These are phyloP conservation scores for Apostichopus japonicus DNA, from an alignment of 35 echinoderm and acorn worm species.

Conservation along the genomic window DNA sequence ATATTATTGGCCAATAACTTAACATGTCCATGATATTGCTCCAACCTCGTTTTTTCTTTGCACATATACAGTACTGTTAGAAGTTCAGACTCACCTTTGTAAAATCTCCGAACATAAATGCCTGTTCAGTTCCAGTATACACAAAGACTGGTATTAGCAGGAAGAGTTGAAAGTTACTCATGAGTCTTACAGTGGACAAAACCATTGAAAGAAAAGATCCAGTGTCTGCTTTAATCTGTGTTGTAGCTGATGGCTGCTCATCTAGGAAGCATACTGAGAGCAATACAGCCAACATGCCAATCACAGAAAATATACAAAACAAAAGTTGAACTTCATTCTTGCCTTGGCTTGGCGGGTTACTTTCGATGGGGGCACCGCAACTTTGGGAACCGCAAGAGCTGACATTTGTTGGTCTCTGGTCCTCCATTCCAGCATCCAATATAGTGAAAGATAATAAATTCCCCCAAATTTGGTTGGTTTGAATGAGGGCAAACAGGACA, in stretches of 20 bases:
- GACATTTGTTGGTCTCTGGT: neutral
- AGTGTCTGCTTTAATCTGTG: neutral
- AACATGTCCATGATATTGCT: too few relatives aligned
- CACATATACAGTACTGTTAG: too few relatives aligned
- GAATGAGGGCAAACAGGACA: constrained; percentile 88
- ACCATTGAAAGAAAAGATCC: neutral
- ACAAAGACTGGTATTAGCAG: constrained; percentile 66
- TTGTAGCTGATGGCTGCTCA: neutral
- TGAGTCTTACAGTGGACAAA: constrained; percentile 37
- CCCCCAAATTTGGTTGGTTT: constrained; percentile 82
- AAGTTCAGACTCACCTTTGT: constrained; percentile 52
- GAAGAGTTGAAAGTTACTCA: constrained; percentile 25
- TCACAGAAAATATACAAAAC: constrained; percentile 42
- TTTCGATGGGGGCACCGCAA: constrained; percentile 11
- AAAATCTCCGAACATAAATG: constrained; percentile 68
- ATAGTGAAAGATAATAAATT: constrained; percentile 56
- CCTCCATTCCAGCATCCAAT: neutral
- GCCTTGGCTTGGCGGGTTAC: neutral
- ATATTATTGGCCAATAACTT: too few relatives aligned
- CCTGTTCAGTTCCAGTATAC: constrained; percentile 66
- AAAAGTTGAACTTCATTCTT: neutral
- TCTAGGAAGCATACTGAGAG: constrained; percentile 60
- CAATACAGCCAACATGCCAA: constrained; percentile 44
- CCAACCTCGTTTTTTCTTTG: too few relatives aligned
- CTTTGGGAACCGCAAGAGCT: neutral